Evolutionary conservation across 2,797 vertebrate species (phyloP).

Genomic region (Labroides dimidiatus): DNA sequence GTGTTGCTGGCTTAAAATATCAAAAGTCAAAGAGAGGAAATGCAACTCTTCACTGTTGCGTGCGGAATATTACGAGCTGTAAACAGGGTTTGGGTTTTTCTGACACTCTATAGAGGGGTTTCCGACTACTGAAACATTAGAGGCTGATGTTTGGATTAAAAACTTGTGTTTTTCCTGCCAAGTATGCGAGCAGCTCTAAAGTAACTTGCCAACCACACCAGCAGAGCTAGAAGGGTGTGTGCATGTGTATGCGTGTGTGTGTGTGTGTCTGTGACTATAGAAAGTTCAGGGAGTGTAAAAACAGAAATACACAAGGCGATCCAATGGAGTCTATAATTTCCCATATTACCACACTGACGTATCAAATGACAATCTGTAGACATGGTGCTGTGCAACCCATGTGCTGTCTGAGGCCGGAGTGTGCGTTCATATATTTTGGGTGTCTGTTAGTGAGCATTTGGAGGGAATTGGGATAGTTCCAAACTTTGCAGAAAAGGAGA

Average conservation of each 20-base stretch:
- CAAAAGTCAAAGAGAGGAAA: constrained; percentile 5
- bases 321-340: constrained; percentile 76
- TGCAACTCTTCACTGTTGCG: constrained; percentile 9
- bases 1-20: constrained; percentile 11
- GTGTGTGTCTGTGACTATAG: constrained; percentile 56
- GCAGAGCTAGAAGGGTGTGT: constrained; percentile 52
- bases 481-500: constrained; percentile 67
- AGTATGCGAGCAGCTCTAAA: constrained; percentile 80
- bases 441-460: constrained; percentile 69
- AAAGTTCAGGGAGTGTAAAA: constrained; percentile 77
- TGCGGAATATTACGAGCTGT: constrained; percentile 1
- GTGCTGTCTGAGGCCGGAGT: constrained; percentile 52
- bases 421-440: constrained; percentile 63
- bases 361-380: constrained; percentile 67
- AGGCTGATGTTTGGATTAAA: constrained; percentile 78
- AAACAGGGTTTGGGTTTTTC: constrained; percentile 10
- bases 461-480: constrained; percentile 65
- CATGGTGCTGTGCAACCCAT: constrained; percentile 31
- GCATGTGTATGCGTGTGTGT: constrained; percentile 7
- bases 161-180: constrained; percentile 75
- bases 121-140: constrained; percentile 63
- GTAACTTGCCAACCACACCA: constrained; percentile 75
- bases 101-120: constrained; percentile 69
- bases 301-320: constrained; percentile 74
- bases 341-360: constrained; percentile 66